These are phyloP conservation scores for Sebastes wilsoni DNA, from an alignment of 2,797 vertebrate genomes.

Conservation along the genomic window DNA sequence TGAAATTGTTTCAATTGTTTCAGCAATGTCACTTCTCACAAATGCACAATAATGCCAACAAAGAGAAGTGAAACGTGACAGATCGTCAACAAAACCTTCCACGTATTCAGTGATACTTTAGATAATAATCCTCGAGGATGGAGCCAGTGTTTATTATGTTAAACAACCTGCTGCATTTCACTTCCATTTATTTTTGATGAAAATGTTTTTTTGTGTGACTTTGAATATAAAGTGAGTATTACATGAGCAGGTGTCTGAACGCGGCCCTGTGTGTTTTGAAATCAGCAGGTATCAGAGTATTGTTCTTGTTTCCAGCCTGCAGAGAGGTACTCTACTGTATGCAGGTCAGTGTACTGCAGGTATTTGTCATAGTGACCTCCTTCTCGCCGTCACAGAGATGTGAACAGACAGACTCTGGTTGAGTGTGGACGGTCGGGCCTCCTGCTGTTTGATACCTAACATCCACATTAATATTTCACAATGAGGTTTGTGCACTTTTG, in stretches of 20 bases:
- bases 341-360: constrained; percentile 58
- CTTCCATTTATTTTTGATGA: neutral
- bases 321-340: constrained; percentile 13
- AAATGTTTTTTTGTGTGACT: neutral
- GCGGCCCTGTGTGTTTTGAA: constrained; percentile 4
- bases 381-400: constrained; percentile 36
- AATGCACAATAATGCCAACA: neutral
- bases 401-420: constrained; percentile 43
- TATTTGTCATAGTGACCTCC: constrained; percentile 69
- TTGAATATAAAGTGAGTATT: neutral
- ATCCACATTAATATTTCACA: constrained; percentile 45
- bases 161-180: constrained; percentile 3
- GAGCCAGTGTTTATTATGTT: neutral
- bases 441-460: constrained; percentile 42
- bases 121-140: neutral
- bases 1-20: neutral
- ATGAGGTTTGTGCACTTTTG: neutral
- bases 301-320: constrained; percentile 22
- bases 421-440: constrained; percentile 13
- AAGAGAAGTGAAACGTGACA: neutral
- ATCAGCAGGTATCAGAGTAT: constrained; percentile 8
- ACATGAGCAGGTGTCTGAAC: neutral
- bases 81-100: neutral
- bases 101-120: neutral
- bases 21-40: no score